A percentile compares a stretch with the other conserved stretches of the same genome.
Conservation (phyloP, 2,113 vertebrate species). For the Cranoglanis bouderius region DNA sequence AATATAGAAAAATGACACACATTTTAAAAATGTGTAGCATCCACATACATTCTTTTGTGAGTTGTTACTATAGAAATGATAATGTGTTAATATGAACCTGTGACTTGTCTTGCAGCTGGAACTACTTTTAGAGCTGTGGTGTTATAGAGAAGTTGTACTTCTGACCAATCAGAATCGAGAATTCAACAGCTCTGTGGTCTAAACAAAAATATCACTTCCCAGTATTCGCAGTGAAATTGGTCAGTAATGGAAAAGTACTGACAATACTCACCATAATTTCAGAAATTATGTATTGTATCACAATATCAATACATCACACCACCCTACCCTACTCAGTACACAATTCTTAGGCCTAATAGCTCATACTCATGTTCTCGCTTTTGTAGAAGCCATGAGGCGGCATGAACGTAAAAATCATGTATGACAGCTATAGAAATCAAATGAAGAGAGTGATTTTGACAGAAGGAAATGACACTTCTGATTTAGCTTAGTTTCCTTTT, state of each 20-base stretch:
- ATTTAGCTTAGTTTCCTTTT: neutral
- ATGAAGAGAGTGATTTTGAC: neutral
- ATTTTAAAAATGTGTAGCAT: neutral
- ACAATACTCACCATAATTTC: neutral
- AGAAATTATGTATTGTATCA: neutral
- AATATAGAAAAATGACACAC: neutral
- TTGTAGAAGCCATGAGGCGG: neutral
- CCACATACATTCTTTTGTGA: neutral
- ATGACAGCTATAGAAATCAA: neutral
- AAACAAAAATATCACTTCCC: neutral
- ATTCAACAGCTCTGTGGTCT: neutral
- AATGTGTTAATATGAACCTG: neutral
- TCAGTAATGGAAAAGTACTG: neutral
- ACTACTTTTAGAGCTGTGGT: neutral
- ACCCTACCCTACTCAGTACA: neutral
- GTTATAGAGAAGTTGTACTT: neutral
- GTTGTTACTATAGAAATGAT: neutral
- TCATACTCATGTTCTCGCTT: neutral
- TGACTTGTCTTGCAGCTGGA: neutral
- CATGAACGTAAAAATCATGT: neutral
- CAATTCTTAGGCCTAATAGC: neutral
- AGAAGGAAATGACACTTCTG: conserved; percentile 26
- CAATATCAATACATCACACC: neutral
- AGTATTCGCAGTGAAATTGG: neutral
- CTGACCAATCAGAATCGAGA: neutral